Evolutionary conservation across 2,888 invertebrate species (phyloP), one percentile per base, ranked within the genome.

Genomic region (Cerastis rubricosa): DNA sequence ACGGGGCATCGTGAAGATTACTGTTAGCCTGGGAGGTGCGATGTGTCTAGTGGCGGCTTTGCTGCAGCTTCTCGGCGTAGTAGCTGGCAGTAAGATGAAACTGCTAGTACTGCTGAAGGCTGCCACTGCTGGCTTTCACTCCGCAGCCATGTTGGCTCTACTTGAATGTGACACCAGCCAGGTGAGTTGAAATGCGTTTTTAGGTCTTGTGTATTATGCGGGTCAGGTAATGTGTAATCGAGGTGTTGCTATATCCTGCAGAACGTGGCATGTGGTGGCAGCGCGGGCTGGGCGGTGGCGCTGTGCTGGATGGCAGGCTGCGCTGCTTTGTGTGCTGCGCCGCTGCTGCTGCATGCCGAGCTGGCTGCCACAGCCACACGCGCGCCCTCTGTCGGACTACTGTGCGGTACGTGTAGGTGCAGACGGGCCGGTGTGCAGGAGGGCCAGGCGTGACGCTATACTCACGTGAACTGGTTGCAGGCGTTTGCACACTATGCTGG

Each of bases 271-370:
- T 95, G 95, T 40, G 93, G 94, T 0, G 96, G 97, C 3, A 97
- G 97, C 98, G 22, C 95, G 75, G 97, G 98, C 59, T 98, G 98
- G 90, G 97, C 98, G 69, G 98, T 98, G 97, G 97, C 97, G 9
- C 97, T 98, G 91, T 98, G 94, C 94, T 98, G 90, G 97, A 98
- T 91, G 95, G 94, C 97, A 22, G 97, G 97, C 0, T 97, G 98
- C 92, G 98, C 98, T 12, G 97, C 98, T 40, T 97, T 98, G 83
- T 97, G 98, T 80, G 98, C 98, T 61, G 98, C 98, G 91, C 97
- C 98, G 57, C 94, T 98, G 71, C 96, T 98, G 80, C 97, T 98
- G 83, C 98, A 98, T 87, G 97, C 98, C 0, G 98, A 98, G 91
- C 94, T 98, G 67, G 97, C 98, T 4, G 96, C 96, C 9, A 97